Base-by-base conservation (phyloP, 2,797 vertebrate species). In the Limnodromus scolopaceus region DNA sequence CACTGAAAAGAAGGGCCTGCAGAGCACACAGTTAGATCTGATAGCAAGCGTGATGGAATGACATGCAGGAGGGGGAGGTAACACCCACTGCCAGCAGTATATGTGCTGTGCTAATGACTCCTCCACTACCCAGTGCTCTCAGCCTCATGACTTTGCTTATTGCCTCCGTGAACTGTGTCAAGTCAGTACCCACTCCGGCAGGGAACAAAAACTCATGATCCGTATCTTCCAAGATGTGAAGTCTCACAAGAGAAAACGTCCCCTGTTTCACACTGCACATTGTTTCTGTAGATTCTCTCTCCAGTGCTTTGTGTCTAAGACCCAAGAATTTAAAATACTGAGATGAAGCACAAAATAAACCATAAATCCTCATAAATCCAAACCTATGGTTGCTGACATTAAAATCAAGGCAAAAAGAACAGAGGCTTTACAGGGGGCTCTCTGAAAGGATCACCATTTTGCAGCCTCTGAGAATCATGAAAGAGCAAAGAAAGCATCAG, bases 371-470 rank as follows among this genome's bases (percentile, higher is more conserved):
- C n/a, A 71, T 38, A 89, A 87, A 79, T 46, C 41, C 34, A 77
- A 82, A 64, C 12, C 22, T 84, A 43, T 70, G 13, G 4, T 23
- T 54, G 48, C 27, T 75, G 34, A 30, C 17, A 81, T 17, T 54
- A 38, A 93, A 89, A 72, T 53, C 80, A 93, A 91, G 14, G 32
- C 38, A 77, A 91, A 86, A 38, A 85, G 36, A 89, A n/a, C 18
- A 60, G 34, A 80, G 28, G 49, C 1, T 83, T 91, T 94, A 68
- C 13, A 39, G 23, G 34, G n/a, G 30, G 12, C 4, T 68, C 24
- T 61, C 38, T 66, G 65, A 83, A n/a, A 72, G 24, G 2, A 14
- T 34, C 48, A 28, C 30, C 16, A 39, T 55, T 84, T 84, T 81
- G 9, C 46, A 90, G 64, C 15, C 51, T 75, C 63, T 74, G 57